Evolutionary conservation across 2,888 invertebrate species (phyloP), one percentile per base, ranked within the genome.

Genomic region (Bursaphelenchus okinawaensis): DNA sequence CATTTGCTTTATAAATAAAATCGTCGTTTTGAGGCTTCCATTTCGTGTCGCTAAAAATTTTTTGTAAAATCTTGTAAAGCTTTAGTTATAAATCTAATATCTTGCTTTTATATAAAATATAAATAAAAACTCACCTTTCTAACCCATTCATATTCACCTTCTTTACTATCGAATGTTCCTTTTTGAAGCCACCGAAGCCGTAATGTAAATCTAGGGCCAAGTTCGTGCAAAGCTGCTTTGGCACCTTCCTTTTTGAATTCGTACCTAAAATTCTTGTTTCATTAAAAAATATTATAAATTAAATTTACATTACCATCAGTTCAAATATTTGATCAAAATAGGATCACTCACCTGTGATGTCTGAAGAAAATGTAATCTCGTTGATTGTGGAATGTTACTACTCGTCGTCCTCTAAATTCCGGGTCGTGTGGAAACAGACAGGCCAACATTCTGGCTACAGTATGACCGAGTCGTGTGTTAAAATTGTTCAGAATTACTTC

Each of bases 341-440:
- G n/a, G n/a, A n/a, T n/a, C 56, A 19, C 22, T 59, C 23, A 91
- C 89, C 93, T 88, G 84, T 98, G 95, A 85, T 98, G 95, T 65
- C 98, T 88, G 83, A 99, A 95, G 86, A 99, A 98, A 77, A 98
- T 92, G 83, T 91, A 98, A 86, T 99, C 98, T 67, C 98, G 87
- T 84, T 99, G 98, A 86, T 99, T 98, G 85, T 99, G 98, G 84
- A 99, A 95, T 28, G 96, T 95, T 68, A 93, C 92, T 0, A 90
- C 92, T 68, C 95, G 87, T 4, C 93, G 87, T 0, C 96, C 96
- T 71, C 88, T 88, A 85, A 94, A 99, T 84, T 98, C 89, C 0
- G 98, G 96, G 84, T 92, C 89, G 84, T 92, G 92, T 84, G 95
- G 94, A 83, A 96, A 96, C 51, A 98, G 84, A 0, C 93, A 90